A percentile compares a stretch with the other conserved stretches of the same genome.
These are phyloP conservation scores for Simalia tracyae DNA, from an alignment of 2,797 vertebrate species.

Conservation along the genomic window DNA sequence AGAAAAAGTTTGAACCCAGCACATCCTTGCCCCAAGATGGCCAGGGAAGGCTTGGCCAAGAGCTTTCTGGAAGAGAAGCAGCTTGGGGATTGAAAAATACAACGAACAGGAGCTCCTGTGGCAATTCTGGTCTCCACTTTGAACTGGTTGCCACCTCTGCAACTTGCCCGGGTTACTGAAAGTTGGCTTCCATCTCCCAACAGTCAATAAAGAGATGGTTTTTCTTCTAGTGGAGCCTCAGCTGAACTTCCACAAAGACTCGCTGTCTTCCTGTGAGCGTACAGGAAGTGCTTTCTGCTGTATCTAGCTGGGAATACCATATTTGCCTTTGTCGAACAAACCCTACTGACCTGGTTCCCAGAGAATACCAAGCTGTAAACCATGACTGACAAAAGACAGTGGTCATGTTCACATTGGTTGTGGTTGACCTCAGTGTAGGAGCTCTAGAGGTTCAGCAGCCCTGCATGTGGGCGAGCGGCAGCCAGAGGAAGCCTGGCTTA, in stretches of 20 bases:
- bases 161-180: background rate
- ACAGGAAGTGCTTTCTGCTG: too few species aligned
- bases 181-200: too few species aligned
- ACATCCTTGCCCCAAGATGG: background rate
- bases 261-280: too few species aligned
- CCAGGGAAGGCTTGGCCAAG: background rate
- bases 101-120: rapidly evolving
- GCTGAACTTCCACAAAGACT: too few species aligned
- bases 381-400: too few species aligned
- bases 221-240: too few species aligned
- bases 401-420: too few species aligned
- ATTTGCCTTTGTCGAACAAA: too few species aligned
- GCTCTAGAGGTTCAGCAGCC: background rate
- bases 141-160: background rate
- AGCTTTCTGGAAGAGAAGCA: background rate
- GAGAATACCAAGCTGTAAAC: too few species aligned
- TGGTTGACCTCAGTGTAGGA: background rate
- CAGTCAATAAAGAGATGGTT: too few species aligned
- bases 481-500: background rate
- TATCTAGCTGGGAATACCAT: too few species aligned
- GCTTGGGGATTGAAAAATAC: background rate
- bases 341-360: too few species aligned
- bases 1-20: background rate
- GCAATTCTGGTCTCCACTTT: background rate
- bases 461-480: background rate